Base-by-base conservation (phyloP, 2,888 invertebrate species). In the Sphaerophoria taeniata region DNA sequence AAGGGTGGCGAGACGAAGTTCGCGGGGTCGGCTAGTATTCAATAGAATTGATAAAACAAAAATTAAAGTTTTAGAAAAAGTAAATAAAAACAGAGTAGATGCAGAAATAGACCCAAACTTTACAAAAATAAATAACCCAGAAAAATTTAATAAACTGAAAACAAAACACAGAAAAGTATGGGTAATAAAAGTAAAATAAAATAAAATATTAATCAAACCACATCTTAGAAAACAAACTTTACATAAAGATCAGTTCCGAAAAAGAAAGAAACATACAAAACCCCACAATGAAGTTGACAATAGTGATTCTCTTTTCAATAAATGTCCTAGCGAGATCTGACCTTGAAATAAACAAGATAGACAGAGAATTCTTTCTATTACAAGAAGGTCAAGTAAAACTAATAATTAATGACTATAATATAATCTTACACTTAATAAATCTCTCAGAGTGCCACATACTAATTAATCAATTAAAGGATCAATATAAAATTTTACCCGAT, bases 141-240 rank as follows among this genome's bases (percentile, higher is more conserved):
- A 53, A 53, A 53, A 53, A 53, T 53, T 24, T 53, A 9, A 53
- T 11, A 53, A 53, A 53, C 9, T 11, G 6, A 53, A 53, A 53
- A 53, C 51, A 9, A 53, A 53, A 53, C 51, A 53, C 31, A 31
- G 12, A 11, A 53, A 53, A 31, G 24, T 53, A 11, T 24, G 24
- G 31, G 9, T 49, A 16, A 16, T 49, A 14, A 49, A 49, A 14
- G 16, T 49, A 14, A 49, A 49, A 49, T 5, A 49, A 7, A 49
- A 49, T 9, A 49, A 49, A 53, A 11, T 53, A 53, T 31, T 24
- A 5, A 53, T 53, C 31, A 31, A 24, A 53, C 24, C 24, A 24
- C 14, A 49, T 49, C 14, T 53, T 31, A 53, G 31, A 53, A 9
- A 53, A 31, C 51, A 53, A 53, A 53, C 24, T 12, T 11, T 53